These are phyloP conservation scores for Lamprotornis superbus DNA, from an alignment of 2,113 vertebrate genomes.

Conservation along the genomic window DNA sequence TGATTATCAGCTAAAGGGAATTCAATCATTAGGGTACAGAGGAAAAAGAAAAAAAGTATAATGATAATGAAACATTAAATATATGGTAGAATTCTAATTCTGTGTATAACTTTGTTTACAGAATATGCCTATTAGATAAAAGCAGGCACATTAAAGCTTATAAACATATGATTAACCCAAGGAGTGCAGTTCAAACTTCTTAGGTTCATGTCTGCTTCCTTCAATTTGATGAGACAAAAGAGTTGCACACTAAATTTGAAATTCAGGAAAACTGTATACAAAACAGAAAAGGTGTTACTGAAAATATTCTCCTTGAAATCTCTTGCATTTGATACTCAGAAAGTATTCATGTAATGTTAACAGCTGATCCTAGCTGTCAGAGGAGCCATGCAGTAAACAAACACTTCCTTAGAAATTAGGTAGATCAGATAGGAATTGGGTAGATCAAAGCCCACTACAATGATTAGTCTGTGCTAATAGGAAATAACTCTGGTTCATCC, in stretches of 20 bases:
- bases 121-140: background rate
- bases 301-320: background rate
- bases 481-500: background rate
- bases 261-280: background rate
- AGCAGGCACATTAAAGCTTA: background rate
- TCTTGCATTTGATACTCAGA: background rate
- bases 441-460: background rate
- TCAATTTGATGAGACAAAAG: background rate
- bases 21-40: background rate
- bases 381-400: background rate
- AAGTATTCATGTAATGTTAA: background rate
- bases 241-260: background rate
- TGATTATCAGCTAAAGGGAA: background rate
- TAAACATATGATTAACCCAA: background rate
- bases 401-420: background rate
- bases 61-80: background rate
- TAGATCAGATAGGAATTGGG: background rate
- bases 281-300: background rate
- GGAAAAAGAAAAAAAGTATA: background rate
- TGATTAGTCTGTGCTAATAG: background rate
- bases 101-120: background rate
- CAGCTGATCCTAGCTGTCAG: background rate
- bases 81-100: background rate
- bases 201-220: background rate
- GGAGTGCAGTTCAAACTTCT: background rate